These are phyloP conservation scores for Hypselothyrea guttata DNA, from an alignment of 2,888 invertebrate genomes.

Conservation along the genomic window DNA sequence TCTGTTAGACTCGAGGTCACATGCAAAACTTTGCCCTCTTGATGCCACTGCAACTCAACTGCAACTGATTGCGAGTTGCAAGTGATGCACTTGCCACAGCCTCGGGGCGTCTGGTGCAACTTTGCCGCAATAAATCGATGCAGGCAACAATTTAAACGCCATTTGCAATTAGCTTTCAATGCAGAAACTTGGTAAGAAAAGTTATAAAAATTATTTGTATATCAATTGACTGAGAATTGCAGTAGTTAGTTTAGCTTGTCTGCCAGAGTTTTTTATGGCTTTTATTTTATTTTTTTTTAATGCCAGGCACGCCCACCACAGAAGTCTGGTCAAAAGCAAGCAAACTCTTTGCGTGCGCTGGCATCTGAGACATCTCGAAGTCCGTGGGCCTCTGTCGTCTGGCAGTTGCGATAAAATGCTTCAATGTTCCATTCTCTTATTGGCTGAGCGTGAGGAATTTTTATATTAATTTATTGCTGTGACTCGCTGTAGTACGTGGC, in stretches of 20 bases:
- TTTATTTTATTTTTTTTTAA: too few species aligned
- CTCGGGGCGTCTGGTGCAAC: conserved; percentile 9
- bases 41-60: conserved; percentile 16
- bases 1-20: conserved; percentile 47
- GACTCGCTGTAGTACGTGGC: conserved; percentile 29
- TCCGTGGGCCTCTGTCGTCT: conserved; percentile 45
- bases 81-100: background rate
- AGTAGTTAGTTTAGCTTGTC: too few species aligned
- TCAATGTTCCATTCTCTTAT: conserved; percentile 69
- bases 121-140: conserved; percentile 61
- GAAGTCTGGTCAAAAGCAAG: conserved; percentile 50
- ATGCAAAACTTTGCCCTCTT: conserved; percentile 63
- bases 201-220: background rate
- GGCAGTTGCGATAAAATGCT: conserved; percentile 68
- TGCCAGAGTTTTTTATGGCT: too few species aligned
- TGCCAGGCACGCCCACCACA: conserved; percentile 58
- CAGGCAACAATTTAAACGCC: conserved; percentile 55
- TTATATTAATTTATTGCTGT: conserved; percentile 77
- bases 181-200: background rate
- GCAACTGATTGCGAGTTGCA: background rate
- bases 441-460: conserved; percentile 80
- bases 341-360: conserved; percentile 65
- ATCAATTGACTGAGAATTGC: too few species aligned
- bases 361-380: conserved; percentile 60
- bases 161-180: conserved; percentile 47